These are phyloP conservation scores for Tipula vernalis DNA, from an alignment of 2,888 invertebrate species.

Conservation along the genomic window DNA sequence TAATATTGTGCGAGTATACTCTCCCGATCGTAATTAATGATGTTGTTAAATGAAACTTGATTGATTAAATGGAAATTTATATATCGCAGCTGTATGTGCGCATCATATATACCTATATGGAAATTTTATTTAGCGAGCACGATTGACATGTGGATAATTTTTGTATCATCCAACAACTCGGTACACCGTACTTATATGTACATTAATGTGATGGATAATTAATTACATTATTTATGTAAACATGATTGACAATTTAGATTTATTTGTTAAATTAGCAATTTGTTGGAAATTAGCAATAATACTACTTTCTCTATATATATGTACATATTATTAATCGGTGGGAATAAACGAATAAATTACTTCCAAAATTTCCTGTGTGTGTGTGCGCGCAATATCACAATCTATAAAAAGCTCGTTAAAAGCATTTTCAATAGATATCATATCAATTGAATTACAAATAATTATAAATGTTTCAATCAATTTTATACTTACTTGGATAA, in stretches of 20 bases:
- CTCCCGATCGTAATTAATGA: background rate
- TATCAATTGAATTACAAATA: background rate
- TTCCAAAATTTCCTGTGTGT: background rate
- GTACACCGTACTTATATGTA: background rate
- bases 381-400: no score
- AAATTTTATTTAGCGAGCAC: background rate
- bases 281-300: background rate
- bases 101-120: background rate
- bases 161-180: background rate
- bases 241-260: background rate
- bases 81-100: background rate
- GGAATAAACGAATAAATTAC: background rate
- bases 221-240: background rate
- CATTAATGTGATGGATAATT: background rate
- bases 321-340: no score
- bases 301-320: background rate
- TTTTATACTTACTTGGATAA: slow-evolving; percentile 45
- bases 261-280: background rate
- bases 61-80: background rate
- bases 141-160: background rate
- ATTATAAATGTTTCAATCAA: background rate
- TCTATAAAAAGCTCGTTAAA: background rate
- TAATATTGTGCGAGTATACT: background rate
- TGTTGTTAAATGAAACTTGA: slow-evolving; percentile 4
- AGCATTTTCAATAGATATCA: background rate